Conservation (phyloP, 2,888 invertebrate genomes). For the Synanthedon andrenaeformis region DNA sequence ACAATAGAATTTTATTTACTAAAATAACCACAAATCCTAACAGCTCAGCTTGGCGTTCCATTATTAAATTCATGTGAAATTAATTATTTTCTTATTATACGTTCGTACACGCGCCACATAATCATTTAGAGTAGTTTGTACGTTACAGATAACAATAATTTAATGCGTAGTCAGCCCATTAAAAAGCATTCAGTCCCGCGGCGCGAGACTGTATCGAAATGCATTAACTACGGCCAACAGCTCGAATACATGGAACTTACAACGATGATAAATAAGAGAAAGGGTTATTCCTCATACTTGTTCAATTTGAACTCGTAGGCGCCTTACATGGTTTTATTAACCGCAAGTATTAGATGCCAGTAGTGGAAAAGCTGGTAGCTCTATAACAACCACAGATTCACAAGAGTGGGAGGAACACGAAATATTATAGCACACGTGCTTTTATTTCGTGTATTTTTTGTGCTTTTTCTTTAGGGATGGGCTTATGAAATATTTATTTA, state of each 20-base stretch:
- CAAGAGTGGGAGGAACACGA: too few relatives aligned
- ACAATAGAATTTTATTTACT: too few relatives aligned
- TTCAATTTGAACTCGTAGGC: not conserved
- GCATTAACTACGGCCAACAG: constrained; percentile 22
- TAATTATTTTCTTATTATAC: not conserved
- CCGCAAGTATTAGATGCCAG: not conserved
- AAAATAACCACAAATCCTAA: too few relatives aligned
- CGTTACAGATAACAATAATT: constrained; percentile 33
- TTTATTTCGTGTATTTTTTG: too few relatives aligned
- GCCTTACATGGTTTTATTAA: not conserved
- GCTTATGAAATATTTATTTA: too few relatives aligned
- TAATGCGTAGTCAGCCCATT: constrained; percentile 44
- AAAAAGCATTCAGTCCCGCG: constrained; percentile 50
- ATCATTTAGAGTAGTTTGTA: constrained; percentile 17
- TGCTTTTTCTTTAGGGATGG: too few relatives aligned
- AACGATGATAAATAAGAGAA: not conserved
- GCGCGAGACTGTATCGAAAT: constrained; percentile 25
- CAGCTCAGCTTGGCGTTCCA: too few relatives aligned
- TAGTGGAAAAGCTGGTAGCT: too few relatives aligned
- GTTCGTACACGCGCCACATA: not conserved
- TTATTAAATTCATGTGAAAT: not conserved
- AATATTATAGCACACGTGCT: too few relatives aligned
- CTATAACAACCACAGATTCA: too few relatives aligned
- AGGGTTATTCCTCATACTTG: not conserved
- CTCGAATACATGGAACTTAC: not conserved